Evolutionary conservation across 2,113 vertebrate genomes (phyloP), one percentile per base, ranked within the genome.

Genomic region (Garra rufa): DNA sequence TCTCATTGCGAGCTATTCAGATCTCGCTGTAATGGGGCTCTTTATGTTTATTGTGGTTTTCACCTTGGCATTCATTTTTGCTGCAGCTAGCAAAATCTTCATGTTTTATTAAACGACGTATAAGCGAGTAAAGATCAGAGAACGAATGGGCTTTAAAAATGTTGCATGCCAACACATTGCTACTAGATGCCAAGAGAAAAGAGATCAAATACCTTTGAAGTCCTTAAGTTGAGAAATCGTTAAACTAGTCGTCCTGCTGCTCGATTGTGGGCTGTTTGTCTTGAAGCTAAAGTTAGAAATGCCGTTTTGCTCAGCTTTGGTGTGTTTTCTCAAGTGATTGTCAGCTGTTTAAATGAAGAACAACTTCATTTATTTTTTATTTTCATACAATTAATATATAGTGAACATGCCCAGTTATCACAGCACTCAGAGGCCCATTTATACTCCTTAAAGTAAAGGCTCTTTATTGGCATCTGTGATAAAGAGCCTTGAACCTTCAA

Each of bases 151-250:
- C 59, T 90, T 90, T 90, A 85, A 79, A 92, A 93, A 88, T 65
- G 87, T 85, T 90, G 89, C 87, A 90, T 92, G 91, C 91, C 90
- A 92, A 90, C 86, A 91, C 79, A 87, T 84, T 90, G 84, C 90
- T 85, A 89, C 88, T 80, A 83, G 89, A 91, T 90, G 86, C 88
- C 89, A 88, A 89, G 88, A 90, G 91, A 92, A 88, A 76, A 88
- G 44, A 69, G 89, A 91, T 93, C 91, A 92, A 90, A 93, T 90
- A 67, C 91, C 90, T 93, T 92, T 92, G 91, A 93, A 92, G 91
- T 90, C 46, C 69, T 57, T 83, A 77, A 83, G 82, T 86, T 84
- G 73, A 50, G 91, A 92, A 93, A 91, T 91, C 90, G 52, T 92
- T 91, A 87, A 43, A 82, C 86, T 90, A 88, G 86, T 85, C 88